Percentiles rank a stretch among this genome's conserved stretches.
Evolutionary conservation across 2,797 vertebrate genomes (phyloP).

Genomic region (Takifugu rubripes): DNA sequence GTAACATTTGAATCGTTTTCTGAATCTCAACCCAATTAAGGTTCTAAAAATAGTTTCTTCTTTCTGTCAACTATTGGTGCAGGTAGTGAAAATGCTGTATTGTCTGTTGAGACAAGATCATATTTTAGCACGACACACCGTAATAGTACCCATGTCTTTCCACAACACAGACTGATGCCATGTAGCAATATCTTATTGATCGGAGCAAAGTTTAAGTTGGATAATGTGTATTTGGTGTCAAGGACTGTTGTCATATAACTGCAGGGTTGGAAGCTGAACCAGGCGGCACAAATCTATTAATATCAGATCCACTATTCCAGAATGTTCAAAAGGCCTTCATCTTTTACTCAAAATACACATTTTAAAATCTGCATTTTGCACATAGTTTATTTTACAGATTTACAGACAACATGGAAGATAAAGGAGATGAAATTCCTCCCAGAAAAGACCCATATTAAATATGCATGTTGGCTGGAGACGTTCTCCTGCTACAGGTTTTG

Average conservation of each 20-base stretch:
- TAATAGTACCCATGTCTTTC: conserved; percentile 1
- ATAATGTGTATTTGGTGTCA: conserved; percentile 45
- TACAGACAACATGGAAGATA: conserved; percentile 33
- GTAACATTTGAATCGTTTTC: too few relatives aligned
- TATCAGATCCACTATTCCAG: too few relatives aligned
- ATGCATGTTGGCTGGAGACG: conserved; percentile 48
- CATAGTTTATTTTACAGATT: conserved; percentile 5
- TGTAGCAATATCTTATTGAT: conserved; percentile 41
- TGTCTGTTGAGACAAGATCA: too few relatives aligned
- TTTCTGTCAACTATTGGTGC: too few relatives aligned
- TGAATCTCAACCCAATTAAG: too few relatives aligned
- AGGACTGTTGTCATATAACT: conserved; percentile 21
- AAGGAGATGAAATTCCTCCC: conserved; percentile 45
- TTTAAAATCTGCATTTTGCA: not conserved
- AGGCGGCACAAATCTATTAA: not conserved
- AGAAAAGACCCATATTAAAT: conserved; percentile 46
- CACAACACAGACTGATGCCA: conserved; percentile 6
- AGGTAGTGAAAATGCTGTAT: too few relatives aligned
- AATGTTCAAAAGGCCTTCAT: not conserved
- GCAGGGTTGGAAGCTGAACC: not conserved
- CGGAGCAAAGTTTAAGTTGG: conserved; percentile 44
- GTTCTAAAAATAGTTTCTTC: too few relatives aligned
- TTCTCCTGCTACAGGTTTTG: conserved; percentile 37
- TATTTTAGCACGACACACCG: too few relatives aligned
- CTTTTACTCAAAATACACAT: not conserved